Base-by-base conservation (phyloP, 1,140 invertebrate species). In the Orius insidiosus region DNA sequence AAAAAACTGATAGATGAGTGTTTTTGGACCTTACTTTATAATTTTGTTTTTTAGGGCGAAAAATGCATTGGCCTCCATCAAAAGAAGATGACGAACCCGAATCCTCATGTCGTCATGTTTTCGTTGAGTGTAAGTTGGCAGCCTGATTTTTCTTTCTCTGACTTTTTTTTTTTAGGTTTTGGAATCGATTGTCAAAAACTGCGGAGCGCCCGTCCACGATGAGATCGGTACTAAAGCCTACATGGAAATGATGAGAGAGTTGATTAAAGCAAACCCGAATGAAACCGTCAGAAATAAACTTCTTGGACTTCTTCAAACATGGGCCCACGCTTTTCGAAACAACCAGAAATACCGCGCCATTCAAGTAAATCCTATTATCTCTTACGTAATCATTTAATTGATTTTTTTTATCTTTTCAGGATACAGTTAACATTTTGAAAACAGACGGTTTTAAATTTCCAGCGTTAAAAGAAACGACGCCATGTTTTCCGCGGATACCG, bases 141-240 rank as follows among this genome's bases (percentile, higher is more conserved):
- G 6, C 11, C 14, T n/a, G 3, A 19, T 2, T 10, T n/a, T 16
- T 42, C 18, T 9, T 42, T 24, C n/a, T n/a, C n/a, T n/a, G n/a
- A 7, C 18, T 7, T 14, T 4, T 24, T 14, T 11, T 6, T 30
- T 32, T 44, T 37, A 81, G 76, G 84, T 94, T 32, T 63, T 98
- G 30, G 94, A 98, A 64, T 94, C 92, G 56, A 82, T 88, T 59
- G 89, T 98, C 0, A 98, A 98, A 74, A 98, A 98, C 67, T 98
- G 94, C 71, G 93, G 93, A 58, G 69, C 73, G 48, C 67, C 79
- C 33, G 73, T 98, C 52, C 92, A 98, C 60, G 80, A 89, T 63
- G 94, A 98, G 71, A 73, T 98, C 11, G 83, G 87, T 41, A 84
- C 83, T 3, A 89, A 88, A 58, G 73, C 77, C 45, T 94, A 90